Percentiles rank a stretch among this genome's conserved stretches.
Conservation (phyloP, 2,888 invertebrate genomes). For the Dusona sp. region DNA sequence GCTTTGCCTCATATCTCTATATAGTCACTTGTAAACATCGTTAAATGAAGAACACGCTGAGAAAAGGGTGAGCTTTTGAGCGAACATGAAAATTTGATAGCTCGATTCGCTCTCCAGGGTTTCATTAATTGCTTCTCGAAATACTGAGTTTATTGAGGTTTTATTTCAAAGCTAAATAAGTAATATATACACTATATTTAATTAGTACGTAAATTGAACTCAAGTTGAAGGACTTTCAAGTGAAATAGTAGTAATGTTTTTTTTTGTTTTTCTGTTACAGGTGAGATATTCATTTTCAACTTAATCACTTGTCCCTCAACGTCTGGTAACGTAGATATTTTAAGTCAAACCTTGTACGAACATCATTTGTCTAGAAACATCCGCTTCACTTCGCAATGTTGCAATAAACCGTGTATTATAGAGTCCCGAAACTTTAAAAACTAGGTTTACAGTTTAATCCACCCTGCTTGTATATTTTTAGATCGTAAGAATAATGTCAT, state of each 20-base stretch:
- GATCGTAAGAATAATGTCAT: background rate
- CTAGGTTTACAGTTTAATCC: constrained; percentile 3
- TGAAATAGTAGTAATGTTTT: background rate
- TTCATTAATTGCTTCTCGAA: constrained; percentile 62
- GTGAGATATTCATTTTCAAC: constrained; percentile 67
- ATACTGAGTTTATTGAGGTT: constrained; percentile 55
- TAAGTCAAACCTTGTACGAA: background rate
- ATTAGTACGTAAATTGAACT: constrained; percentile 28
- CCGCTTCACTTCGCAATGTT: background rate
- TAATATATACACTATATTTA: background rate
- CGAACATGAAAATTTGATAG: constrained; percentile 63
- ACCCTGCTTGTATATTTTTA: background rate
- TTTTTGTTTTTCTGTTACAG: constrained; percentile 72
- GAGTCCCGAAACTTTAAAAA: constrained; percentile 1
- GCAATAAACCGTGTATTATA: background rate
- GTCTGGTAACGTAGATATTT: constrained; percentile 40
- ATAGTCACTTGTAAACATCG: constrained; percentile 31
- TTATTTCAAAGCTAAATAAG: background rate
- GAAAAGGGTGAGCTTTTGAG: constrained; percentile 8
- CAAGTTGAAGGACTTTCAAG: constrained; percentile 9
- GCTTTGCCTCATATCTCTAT: background rate
- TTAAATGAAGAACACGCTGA: constrained; percentile 42
- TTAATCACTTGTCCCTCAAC: background rate
- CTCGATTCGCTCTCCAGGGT: constrained; percentile 2
- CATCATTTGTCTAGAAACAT: background rate